Conservation (phyloP, 2,888 invertebrate species). For the Podotricha telesiphe region DNA sequence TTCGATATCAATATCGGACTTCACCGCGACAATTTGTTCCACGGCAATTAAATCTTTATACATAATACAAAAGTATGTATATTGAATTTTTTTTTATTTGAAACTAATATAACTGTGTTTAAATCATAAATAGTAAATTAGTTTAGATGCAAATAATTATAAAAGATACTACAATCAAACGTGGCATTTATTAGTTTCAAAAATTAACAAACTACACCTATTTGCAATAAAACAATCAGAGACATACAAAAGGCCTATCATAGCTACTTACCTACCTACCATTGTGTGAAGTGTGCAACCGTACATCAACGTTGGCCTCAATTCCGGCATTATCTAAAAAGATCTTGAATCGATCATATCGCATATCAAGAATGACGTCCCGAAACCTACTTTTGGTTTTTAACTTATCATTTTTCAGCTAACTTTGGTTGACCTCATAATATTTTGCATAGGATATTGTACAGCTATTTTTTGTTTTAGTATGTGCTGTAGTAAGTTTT, state of each 20-base stretch:
- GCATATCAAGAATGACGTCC: constrained; percentile 59
- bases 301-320: constrained; percentile 58
- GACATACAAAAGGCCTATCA: constrained; percentile 12
- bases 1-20: constrained; percentile 54
- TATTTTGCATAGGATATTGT: background rate
- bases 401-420: constrained; percentile 23
- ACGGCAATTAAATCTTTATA: background rate
- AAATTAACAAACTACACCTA: background rate
- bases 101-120: too few relatives aligned
- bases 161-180: background rate
- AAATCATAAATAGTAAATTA: too few relatives aligned
- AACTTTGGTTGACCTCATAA: constrained; percentile 22
- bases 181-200: background rate
- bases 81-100: background rate
- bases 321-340: constrained; percentile 65
- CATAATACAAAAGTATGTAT: background rate
- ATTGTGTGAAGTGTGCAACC: constrained; percentile 47
- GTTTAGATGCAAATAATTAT: background rate
- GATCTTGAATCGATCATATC: constrained; percentile 61
- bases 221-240: background rate
- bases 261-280: constrained; percentile 4
- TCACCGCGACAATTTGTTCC: constrained; percentile 13
- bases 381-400: constrained; percentile 50
- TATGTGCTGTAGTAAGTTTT: background rate
- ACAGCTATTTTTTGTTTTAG: background rate